Base-by-base conservation (phyloP, 2,797 vertebrate genomes). In the Silurus lanzhouensis region DNA sequence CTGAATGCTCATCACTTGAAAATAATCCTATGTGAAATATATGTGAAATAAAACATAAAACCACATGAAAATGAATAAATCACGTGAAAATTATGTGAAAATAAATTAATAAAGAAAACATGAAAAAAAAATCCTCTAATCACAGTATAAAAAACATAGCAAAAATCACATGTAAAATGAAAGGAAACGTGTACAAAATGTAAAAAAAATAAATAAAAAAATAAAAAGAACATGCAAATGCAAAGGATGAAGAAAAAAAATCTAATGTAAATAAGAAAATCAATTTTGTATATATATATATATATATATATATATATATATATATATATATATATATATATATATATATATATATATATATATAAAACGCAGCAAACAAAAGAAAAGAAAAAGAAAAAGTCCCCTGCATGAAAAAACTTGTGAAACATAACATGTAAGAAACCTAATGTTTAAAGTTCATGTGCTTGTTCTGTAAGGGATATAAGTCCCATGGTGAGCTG, bases 401-500 rank as follows among this genome's bases (percentile, higher is more conserved):
- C n/a, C 6, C 14, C 44, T 72, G 13, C 8, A 5, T 46, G 8
- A 10, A 46, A 48, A 44, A 44, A 38, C 17, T 10, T 22, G 38
- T 48, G n/a, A n/a, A 48, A 55, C 13, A 15, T 55, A 15, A 72
- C 10, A 27, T 61, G 19, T 72, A 61, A 52, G 25, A 74, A 55
- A 17, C 2, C n/a, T 2, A 12, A 19, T 58, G 17, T 77, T 17
- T 44, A 8, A 46, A 46, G 31, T 25, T 27, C 6, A 10, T 5
- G 38, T 46, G 60, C n/a, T 15, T 46, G 3, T 1, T 61, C 27
- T 44, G 27, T 38, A 20, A 67, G 1, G 25, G 17, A 15, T 27
- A 38, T 67, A 20, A 61, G 74, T 25, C 71, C 64, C 74, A 66
- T 86, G 22, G 58, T 75, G n/a, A 83, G 75, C 55, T 87, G 88